A percentile compares a stretch with the other conserved stretches of the same genome.
phyloP scores from a whole-genome alignment of 2,113 vertebrate genomes.

The Halichoerus grypus region DNA sequence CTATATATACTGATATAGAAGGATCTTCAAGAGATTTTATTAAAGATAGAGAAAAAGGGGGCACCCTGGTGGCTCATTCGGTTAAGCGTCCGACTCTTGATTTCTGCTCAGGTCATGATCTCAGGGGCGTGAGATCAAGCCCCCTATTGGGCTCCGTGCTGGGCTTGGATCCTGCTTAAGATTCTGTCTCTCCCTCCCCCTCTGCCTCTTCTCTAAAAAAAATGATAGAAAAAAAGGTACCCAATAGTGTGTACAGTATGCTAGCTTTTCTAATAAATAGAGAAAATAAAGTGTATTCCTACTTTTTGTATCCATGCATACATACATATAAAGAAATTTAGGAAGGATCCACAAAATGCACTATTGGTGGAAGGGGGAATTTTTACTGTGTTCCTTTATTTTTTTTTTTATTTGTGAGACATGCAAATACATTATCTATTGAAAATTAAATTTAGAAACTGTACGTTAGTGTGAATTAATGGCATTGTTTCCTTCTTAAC shows the following conservation, averaged over 20 bases:
- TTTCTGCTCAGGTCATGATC: neutral
- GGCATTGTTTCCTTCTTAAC: neutral
- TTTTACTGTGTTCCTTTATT: neutral
- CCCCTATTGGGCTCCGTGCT: neutral
- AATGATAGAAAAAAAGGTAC: neutral
- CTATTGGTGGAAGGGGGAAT: neutral
- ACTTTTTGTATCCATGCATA: neutral
- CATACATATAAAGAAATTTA: neutral
- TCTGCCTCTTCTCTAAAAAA: neutral
- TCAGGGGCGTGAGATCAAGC: neutral
- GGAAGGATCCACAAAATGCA: neutral
- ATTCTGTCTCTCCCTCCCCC: neutral
- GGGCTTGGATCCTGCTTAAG: neutral
- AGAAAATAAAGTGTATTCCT: neutral
- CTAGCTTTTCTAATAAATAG: constrained; percentile 15
- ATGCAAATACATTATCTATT: neutral
- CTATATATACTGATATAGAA: neutral
- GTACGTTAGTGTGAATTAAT: neutral
- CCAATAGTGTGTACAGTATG: neutral
- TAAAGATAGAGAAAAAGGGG: neutral
- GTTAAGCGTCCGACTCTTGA: neutral
- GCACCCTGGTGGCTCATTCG: neutral
- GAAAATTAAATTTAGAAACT: neutral
- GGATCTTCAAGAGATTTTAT: neutral
- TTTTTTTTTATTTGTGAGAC: neutral